These are phyloP conservation scores for Oxyura jamaicensis DNA, from an alignment of 2,113 vertebrate species.

Conservation along the genomic window DNA sequence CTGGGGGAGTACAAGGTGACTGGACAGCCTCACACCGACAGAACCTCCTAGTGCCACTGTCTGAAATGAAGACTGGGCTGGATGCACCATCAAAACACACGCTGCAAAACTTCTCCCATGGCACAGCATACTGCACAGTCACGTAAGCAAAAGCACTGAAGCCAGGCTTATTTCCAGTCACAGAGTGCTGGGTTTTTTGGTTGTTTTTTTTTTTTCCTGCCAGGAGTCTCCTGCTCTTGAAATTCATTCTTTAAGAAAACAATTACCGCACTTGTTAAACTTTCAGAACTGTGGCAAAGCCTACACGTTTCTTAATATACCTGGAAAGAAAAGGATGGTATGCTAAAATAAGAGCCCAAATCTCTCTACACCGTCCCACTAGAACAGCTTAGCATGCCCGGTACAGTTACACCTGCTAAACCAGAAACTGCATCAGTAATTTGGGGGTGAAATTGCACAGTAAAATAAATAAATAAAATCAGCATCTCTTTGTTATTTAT, in stretches of 20 bases:
- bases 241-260: neutral
- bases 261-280: neutral
- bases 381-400: neutral
- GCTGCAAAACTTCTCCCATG: neutral
- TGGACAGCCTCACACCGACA: neutral
- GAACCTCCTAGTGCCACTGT: neutral
- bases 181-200: neutral
- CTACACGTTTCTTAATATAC: neutral
- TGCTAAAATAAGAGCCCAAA: neutral
- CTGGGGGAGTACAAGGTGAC: neutral
- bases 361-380: neutral
- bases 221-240: neutral
- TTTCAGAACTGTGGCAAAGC: neutral
- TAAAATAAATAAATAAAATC: neutral
- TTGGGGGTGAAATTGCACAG: neutral
- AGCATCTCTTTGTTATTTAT: neutral
- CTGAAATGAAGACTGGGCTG: neutral
- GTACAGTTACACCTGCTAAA: neutral
- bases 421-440: neutral
- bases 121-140: rapidly evolving
- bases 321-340: neutral
- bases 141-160: neutral
- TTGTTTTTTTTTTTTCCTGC: neutral
- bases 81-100: neutral
- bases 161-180: neutral